Evolutionary conservation across 1,140 invertebrate genomes (phyloP).

Genomic region (Nautilus pompilius): DNA sequence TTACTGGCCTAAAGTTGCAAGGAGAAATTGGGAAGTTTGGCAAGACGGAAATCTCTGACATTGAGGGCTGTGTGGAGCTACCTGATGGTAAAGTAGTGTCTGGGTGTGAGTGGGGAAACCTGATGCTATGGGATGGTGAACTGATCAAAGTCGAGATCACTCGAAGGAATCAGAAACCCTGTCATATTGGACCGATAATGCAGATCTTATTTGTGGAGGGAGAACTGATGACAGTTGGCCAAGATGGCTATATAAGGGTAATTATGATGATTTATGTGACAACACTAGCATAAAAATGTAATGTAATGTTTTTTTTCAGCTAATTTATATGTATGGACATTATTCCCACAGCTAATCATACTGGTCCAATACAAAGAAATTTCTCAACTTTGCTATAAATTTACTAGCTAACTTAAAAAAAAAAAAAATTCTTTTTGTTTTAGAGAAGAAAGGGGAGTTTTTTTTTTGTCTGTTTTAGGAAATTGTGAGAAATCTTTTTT

Average conservation of each 20-base stretch:
- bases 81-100: slow-evolving; percentile 84
- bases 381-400: no score
- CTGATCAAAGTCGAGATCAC: slow-evolving; percentile 70
- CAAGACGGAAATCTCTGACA: slow-evolving; percentile 85
- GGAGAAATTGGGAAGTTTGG: slow-evolving; percentile 82
- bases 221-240: slow-evolving; percentile 64
- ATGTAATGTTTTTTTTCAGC: no score
- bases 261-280: no score
- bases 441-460: no score
- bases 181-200: slow-evolving; percentile 71
- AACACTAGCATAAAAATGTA: no score
- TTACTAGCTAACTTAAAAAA: no score
- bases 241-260: slow-evolving; percentile 73
- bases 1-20: slow-evolving; percentile 85
- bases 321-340: no score
- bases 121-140: slow-evolving; percentile 83
- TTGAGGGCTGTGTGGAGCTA: slow-evolving; percentile 77
- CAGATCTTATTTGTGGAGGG: slow-evolving; percentile 70
- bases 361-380: no score
- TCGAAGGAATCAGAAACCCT: slow-evolving; percentile 61
- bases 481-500: no score
- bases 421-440: no score
- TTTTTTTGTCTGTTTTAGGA: no score
- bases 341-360: no score
- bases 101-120: slow-evolving; percentile 84